Conservation (phyloP, 2,888 invertebrate species). For the Cremastobaeus sp. region DNA sequence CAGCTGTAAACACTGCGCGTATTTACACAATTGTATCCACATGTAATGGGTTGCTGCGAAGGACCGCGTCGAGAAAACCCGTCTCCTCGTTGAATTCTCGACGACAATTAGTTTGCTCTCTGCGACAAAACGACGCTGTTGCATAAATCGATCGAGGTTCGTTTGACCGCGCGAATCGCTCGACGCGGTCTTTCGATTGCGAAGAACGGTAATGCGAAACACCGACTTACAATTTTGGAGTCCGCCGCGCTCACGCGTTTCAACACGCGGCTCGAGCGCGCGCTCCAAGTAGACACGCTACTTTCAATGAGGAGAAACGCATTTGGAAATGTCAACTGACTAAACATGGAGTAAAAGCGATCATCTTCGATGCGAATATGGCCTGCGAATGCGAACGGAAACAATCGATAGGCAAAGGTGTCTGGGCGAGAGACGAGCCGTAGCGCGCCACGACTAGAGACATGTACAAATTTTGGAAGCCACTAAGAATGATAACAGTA, state of each 20-base stretch:
- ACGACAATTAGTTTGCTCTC: not conserved
- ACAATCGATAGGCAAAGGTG: slow-evolving; percentile 1
- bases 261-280: slow-evolving; percentile 31
- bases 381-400: slow-evolving; percentile 3
- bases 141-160: not conserved
- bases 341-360: slow-evolving; percentile 48
- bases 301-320: slow-evolving; percentile 46
- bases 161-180: not conserved
- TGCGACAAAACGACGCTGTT: slow-evolving; percentile 9
- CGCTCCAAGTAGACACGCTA: slow-evolving; percentile 35
- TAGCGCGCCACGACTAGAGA: slow-evolving; percentile 26
- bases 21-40: too few relatives aligned
- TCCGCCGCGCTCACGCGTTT: slow-evolving; percentile 29
- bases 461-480: slow-evolving; percentile 55
- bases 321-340: slow-evolving; percentile 49
- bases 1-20: too few relatives aligned
- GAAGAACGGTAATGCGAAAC: slow-evolving; percentile 25
- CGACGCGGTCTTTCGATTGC: slow-evolving; percentile 21
- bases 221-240: slow-evolving; percentile 34
- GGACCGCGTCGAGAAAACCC: too few relatives aligned
- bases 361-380: slow-evolving; percentile 41
- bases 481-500: slow-evolving; percentile 26
- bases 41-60: too few relatives aligned
- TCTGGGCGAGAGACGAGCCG: not conserved
- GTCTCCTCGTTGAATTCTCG: not conserved